A percentile compares a stretch with the other conserved stretches of the same genome.
Evolutionary conservation across 2,113 vertebrate genomes (phyloP).

Genomic region (Capreolus pygargus): DNA sequence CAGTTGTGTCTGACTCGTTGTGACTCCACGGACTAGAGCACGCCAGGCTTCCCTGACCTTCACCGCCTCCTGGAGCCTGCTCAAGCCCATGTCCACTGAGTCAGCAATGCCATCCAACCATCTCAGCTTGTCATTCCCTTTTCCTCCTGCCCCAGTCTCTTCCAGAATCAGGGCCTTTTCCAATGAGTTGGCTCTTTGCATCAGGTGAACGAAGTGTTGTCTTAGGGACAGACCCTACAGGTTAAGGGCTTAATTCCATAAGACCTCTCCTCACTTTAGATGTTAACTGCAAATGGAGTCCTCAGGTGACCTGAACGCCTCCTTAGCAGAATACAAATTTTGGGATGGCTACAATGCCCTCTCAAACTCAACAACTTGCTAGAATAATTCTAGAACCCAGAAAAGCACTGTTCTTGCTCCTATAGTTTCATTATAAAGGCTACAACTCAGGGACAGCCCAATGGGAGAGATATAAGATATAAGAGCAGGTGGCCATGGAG

Average conservation of each 20-base stretch:
- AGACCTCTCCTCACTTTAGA: rapidly evolving
- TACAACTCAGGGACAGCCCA: neutral
- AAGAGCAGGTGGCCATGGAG: neutral
- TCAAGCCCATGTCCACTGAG: neutral
- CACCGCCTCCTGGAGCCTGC: neutral
- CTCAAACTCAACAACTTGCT: neutral
- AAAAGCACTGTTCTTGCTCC: rapidly evolving
- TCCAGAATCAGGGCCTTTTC: neutral
- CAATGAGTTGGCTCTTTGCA: neutral
- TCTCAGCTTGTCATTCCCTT: neutral
- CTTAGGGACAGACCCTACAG: neutral
- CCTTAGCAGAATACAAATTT: neutral
- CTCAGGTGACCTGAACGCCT: no score
- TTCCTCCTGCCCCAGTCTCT: neutral
- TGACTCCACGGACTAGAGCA: rapidly evolving
- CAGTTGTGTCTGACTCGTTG: neutral
- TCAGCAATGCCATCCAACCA: neutral
- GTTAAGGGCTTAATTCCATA: neutral
- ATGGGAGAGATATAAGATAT: rapidly evolving
- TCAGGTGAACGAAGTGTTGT: neutral
- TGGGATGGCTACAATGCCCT: rapidly evolving
- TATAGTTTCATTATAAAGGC: neutral
- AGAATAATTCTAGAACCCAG: neutral
- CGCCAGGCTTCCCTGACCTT: neutral
- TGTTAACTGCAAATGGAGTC: rapidly evolving